phyloP scores from a whole-genome alignment of 2,113 vertebrate genomes.

The Epinephelus cyanopodus region DNA sequence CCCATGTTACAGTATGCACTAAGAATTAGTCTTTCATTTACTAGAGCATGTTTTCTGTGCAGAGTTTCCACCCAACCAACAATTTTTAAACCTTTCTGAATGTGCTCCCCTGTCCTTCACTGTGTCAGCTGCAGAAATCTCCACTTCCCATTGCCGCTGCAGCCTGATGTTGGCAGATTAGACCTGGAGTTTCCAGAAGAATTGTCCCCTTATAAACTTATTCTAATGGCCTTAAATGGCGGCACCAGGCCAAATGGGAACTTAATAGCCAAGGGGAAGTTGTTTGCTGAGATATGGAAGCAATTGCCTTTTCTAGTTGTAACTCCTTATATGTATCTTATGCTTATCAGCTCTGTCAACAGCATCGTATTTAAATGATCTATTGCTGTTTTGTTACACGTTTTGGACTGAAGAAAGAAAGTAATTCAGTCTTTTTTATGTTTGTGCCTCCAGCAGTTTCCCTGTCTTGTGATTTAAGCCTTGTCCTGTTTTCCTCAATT shows the following conservation, averaged over 20 bases:
- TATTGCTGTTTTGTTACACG: neutral
- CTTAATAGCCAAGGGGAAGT: constrained; percentile 68
- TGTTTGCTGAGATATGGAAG: constrained; percentile 67
- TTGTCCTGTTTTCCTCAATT: constrained; percentile 44
- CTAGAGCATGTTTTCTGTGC: neutral
- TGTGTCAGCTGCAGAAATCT: constrained; percentile 16
- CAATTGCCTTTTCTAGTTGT: constrained; percentile 35
- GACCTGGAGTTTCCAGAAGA: constrained; percentile 45
- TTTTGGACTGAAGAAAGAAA: constrained; percentile 24
- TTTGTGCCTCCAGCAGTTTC: constrained; percentile 55
- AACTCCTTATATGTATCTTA: constrained; percentile 30
- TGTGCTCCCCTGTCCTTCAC: constrained; percentile 19
- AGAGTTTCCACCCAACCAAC: neutral
- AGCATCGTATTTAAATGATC: constrained; percentile 8
- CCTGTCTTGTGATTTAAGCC: constrained; percentile 54
- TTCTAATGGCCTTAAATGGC: constrained; percentile 64
- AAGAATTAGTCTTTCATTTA: neutral
- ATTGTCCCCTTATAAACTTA: constrained; percentile 50
- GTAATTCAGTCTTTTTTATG: constrained; percentile 30
- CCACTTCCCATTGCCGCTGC: constrained; percentile 31
- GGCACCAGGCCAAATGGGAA: constrained; percentile 59
- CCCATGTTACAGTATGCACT: neutral
- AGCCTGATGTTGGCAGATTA: constrained; percentile 49
- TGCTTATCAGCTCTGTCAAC: constrained; percentile 35
- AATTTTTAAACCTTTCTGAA: neutral